These are phyloP conservation scores for Labia minor DNA, from an alignment of 2,888 invertebrate species.

Conservation along the genomic window DNA sequence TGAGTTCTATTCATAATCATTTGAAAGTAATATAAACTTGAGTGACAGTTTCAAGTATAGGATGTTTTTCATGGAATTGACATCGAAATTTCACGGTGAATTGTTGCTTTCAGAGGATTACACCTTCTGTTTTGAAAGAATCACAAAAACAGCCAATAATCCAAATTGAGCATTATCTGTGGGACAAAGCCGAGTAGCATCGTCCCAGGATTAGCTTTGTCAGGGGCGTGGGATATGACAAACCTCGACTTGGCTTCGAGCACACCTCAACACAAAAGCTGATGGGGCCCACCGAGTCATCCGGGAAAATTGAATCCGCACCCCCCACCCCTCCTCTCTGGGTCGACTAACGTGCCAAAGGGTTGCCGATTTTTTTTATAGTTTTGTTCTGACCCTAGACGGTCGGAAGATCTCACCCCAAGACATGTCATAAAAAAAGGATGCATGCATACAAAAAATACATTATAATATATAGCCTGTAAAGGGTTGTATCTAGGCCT, in stretches of 20 bases:
- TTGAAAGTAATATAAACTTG: not conserved
- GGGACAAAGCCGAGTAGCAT: conserved; percentile 5
- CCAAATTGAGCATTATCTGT: conserved; percentile 2
- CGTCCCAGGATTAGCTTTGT: conserved; percentile 13
- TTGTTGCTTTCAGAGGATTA: not conserved
- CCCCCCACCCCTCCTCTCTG: not conserved
- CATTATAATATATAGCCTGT: conserved; percentile 13
- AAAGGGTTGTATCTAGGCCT: conserved; percentile 13
- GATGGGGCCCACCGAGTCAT: not conserved
- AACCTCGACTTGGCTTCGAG: not conserved
- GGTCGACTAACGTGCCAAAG: not conserved
- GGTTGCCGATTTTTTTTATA: conserved; percentile 9
- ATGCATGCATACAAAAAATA: conserved; percentile 1
- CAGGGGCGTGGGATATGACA: not conserved
- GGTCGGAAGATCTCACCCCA: conserved; percentile 13
- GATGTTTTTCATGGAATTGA: not conserved
- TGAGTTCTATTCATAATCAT: not conserved
- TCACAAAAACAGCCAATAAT: not conserved
- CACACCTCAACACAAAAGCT: conserved; percentile 13
- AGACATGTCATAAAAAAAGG: not conserved
- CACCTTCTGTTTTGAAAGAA: not conserved
- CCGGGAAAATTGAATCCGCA: conserved; percentile 7
- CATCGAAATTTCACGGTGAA: not conserved
- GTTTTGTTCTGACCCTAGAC: conserved; percentile 1
- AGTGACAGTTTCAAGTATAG: not conserved